These are phyloP conservation scores for Leucoraja ocellata DNA, from an alignment of 2,797 vertebrate genomes.

Conservation along the genomic window DNA sequence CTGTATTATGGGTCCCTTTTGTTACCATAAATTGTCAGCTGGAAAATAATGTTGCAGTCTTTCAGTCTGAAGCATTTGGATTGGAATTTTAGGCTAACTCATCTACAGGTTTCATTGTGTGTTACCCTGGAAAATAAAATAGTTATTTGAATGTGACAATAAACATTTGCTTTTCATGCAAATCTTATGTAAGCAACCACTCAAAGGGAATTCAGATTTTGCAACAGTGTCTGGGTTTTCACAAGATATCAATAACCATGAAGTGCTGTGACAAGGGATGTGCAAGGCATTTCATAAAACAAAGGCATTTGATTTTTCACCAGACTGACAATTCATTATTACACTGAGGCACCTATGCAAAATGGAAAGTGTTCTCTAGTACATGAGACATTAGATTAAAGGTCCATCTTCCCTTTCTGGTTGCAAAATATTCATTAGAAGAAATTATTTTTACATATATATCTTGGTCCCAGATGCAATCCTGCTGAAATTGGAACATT, in stretches of 20 bases:
- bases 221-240: no score
- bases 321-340: no score
- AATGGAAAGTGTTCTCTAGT: background rate
- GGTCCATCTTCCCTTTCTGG: background rate
- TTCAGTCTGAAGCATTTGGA: background rate
- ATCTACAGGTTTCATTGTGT: background rate
- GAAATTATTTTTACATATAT: background rate
- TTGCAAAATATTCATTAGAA: background rate
- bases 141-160: background rate
- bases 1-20: background rate
- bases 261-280: no score
- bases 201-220: background rate
- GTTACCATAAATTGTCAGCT: background rate
- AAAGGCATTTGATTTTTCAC: no score
- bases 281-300: no score
- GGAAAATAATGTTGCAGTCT: background rate
- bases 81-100: background rate
- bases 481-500: background rate
- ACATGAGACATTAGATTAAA: background rate
- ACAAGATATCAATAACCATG: no score
- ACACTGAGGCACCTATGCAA: background rate
- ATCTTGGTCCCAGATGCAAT: background rate
- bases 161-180: background rate
- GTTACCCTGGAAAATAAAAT: background rate
- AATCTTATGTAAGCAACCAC: background rate